A percentile compares a stretch with the other conserved stretches of the same genome.
phyloP scores from a whole-genome alignment of 2,888 invertebrate species.

The Leucoma salicis region DNA sequence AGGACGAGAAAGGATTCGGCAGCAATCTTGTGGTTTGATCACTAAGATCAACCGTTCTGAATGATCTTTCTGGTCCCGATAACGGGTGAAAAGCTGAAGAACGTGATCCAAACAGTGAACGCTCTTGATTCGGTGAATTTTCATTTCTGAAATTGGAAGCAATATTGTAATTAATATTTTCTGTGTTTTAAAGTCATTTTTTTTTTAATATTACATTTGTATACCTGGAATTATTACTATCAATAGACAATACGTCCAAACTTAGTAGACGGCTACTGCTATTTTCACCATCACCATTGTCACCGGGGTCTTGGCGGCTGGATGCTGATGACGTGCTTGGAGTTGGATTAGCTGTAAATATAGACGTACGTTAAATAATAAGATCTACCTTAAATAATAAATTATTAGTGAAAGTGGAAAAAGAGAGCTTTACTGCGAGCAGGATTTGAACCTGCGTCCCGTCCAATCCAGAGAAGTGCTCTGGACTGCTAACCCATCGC shows the following conservation, averaged over 20 bases:
- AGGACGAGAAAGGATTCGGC: slow-evolving; percentile 68
- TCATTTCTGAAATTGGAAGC: slow-evolving; percentile 43
- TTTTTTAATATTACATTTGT: not conserved
- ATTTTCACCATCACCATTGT: slow-evolving; percentile 48
- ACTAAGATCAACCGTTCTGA: slow-evolving; percentile 53
- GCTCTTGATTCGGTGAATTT: slow-evolving; percentile 45
- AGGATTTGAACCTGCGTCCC: too few species aligned
- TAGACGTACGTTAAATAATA: not conserved
- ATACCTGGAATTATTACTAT: slow-evolving; percentile 52
- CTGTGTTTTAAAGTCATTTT: not conserved
- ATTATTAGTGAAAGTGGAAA: too few species aligned
- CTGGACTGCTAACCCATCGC: too few species aligned
- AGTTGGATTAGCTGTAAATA: slow-evolving; percentile 38
- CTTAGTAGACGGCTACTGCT: slow-evolving; percentile 54
- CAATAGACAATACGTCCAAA: slow-evolving; percentile 63
- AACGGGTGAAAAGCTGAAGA: slow-evolving; percentile 71
- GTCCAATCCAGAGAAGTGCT: too few species aligned
- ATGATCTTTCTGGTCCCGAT: slow-evolving; percentile 49
- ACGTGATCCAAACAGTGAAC: slow-evolving; percentile 60
- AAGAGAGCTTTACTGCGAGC: too few species aligned
- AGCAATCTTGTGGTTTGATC: slow-evolving; percentile 57
- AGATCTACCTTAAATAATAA: too few species aligned
- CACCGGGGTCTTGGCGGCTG: slow-evolving; percentile 34
- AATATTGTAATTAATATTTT: not conserved
- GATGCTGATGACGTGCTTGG: slow-evolving; percentile 42